Evolutionary conservation across 2,113 vertebrate genomes (phyloP), one percentile per base, ranked within the genome.

Genomic region (Melospiza melodia): DNA sequence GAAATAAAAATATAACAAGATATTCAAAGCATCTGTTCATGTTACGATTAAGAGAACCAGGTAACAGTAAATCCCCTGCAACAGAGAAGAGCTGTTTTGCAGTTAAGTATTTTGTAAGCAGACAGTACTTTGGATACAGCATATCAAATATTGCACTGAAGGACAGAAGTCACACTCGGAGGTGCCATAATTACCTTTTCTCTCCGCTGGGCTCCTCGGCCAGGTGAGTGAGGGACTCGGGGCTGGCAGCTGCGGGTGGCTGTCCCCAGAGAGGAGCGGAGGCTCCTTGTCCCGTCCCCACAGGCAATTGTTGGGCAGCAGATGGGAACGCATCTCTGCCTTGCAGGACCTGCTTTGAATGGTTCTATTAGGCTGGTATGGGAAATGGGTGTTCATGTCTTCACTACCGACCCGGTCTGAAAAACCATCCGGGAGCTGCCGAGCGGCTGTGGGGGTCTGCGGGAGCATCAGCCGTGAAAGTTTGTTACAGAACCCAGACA

Each of bases 251-350:
- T 30, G 41, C 10, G 4, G 51, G 41, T 3, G 18, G 33, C 10
- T 37, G 11, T 58, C 13, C 58, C 72, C 57, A 33, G 16, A 19
- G 2, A 25, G 1, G 4, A 15, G 9, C 18, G 37, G 12, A 2
- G 21, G 5, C 13, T 5, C n/a, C 31, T 3, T 3, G 16, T 5
- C 31, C 73, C 4, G 6, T 4, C 1, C 21, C 2, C 1, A 6
- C 13, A 8, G 46, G 46, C 10, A 0, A 15, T 8, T 12, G 7
- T 2, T 5, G 62, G 63, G 7, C 27, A 37, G 41, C 51, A 43
- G 33, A 24, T 0, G 6, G 55, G n/a, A 54, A 35, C 1, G 12
- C 30, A 6, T 16, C 37, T 31, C 61, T 25, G 51, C 51, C 48
- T 14, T 2, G 17, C 17, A 6, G 28, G 23, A 12, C 28, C 57